These are phyloP conservation scores for Pyrgus malvae DNA, from an alignment of 2,888 invertebrate species.

Conservation along the genomic window DNA sequence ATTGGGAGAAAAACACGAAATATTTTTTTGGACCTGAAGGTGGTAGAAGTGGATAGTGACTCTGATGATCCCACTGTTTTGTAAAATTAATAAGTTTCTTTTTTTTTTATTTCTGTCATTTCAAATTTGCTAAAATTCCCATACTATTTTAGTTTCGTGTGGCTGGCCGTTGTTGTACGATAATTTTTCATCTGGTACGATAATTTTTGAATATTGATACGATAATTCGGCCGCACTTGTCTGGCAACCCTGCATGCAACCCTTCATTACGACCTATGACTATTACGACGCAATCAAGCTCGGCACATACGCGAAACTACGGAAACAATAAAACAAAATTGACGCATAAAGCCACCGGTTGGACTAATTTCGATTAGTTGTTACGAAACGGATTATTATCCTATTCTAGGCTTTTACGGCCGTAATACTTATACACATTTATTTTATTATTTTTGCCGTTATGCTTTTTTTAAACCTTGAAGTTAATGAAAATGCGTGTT, in stretches of 20 bases:
- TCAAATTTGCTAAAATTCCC: too few relatives aligned
- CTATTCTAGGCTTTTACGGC: constrained; percentile 1
- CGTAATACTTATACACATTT: background rate
- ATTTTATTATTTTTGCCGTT: background rate
- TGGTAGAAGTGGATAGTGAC: too few relatives aligned
- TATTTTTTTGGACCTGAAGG: too few relatives aligned
- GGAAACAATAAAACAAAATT: constrained; percentile 77
- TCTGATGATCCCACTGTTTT: too few relatives aligned
- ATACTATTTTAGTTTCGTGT: too few relatives aligned
- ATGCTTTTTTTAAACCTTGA: background rate
- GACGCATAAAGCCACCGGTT: constrained; percentile 57
- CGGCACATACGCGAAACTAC: constrained; percentile 76
- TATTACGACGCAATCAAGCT: constrained; percentile 76
- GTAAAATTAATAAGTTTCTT: too few relatives aligned
- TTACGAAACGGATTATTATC: constrained; percentile 13
- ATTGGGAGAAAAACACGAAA: too few relatives aligned
- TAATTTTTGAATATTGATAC: too few relatives aligned
- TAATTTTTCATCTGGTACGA: too few relatives aligned
- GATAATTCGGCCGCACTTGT: too few relatives aligned
- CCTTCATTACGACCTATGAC: constrained; percentile 74
- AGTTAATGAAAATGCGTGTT: background rate
- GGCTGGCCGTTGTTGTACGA: too few relatives aligned
- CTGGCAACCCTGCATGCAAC: constrained; percentile 78
- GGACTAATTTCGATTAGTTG: constrained; percentile 26
- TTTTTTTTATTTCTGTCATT: too few relatives aligned